Conservation (phyloP, 2,113 vertebrate species). For the Tretioscincus oriximinensis region DNA sequence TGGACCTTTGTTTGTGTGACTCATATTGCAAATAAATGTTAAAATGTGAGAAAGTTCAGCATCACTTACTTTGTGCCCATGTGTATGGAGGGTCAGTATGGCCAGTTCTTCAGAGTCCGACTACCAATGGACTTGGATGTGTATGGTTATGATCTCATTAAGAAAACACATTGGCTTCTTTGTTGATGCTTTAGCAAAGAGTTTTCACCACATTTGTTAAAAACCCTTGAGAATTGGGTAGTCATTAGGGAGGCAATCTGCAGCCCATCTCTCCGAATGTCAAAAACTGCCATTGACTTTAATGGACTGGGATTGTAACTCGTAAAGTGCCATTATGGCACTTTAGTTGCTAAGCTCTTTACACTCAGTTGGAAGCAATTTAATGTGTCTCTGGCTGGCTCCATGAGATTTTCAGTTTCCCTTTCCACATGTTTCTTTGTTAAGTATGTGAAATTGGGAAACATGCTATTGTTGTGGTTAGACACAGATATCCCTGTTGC, state of each 20-base stretch:
- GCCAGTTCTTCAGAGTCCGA: constrained; percentile 36
- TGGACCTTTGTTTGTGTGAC: neutral
- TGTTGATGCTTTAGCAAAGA: neutral
- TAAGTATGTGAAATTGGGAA: constrained; percentile 27
- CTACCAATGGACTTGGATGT: constrained; percentile 40
- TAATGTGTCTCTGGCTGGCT: constrained; percentile 43
- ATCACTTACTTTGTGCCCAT: neutral
- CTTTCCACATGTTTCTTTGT: constrained; percentile 44
- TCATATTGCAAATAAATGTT: neutral
- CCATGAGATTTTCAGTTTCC: constrained; percentile 24
- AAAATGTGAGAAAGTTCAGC: neutral
- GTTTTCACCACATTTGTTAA: neutral
- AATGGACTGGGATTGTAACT: constrained; percentile 17
- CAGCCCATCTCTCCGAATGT: neutral
- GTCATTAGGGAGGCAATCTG: neutral
- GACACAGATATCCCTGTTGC: neutral
- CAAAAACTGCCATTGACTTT: constrained; percentile 21
- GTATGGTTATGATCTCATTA: constrained; percentile 23
- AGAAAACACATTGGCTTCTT: constrained; percentile 1
- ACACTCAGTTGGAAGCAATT: constrained; percentile 49
- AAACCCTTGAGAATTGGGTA: neutral
- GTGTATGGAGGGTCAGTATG: constrained; percentile 7
- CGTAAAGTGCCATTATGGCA: constrained; percentile 1
- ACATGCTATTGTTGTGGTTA: constrained; percentile 43
- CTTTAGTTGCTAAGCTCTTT: neutral